These are phyloP conservation scores for Anarrhichthys ocellatus DNA, from an alignment of 2,113 vertebrate genomes.

Conservation along the genomic window DNA sequence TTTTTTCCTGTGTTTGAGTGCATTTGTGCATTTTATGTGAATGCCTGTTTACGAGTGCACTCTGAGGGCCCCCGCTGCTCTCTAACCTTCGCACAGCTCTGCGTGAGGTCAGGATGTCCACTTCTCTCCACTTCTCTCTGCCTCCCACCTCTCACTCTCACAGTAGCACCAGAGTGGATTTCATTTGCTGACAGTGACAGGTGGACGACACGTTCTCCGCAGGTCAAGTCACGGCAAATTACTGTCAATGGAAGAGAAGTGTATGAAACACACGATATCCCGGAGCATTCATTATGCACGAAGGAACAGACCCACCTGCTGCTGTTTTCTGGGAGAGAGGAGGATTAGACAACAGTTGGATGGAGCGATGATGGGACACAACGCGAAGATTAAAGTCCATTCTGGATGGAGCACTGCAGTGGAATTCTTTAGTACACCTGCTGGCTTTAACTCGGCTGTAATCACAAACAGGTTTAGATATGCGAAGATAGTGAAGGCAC, in stretches of 20 bases:
- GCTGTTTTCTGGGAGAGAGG: constrained; percentile 30
- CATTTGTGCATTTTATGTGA: constrained; percentile 7
- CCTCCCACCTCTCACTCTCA: constrained; percentile 25
- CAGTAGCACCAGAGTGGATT: constrained; percentile 26
- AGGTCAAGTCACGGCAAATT: constrained; percentile 51
- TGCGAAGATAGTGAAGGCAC: not conserved
- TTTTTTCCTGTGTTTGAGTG: not conserved
- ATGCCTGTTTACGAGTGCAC: not conserved
- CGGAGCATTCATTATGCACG: constrained; percentile 54
- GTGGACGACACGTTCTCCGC: constrained; percentile 35
- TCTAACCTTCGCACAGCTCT: constrained; percentile 37
- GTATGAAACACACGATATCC: constrained; percentile 31
- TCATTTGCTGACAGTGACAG: constrained; percentile 32
- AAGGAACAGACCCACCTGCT: constrained; percentile 63
- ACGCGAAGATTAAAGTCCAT: constrained; percentile 29
- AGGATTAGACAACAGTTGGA: constrained; percentile 58
- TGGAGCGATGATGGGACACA: constrained; percentile 26
- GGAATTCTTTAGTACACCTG: constrained; percentile 18
- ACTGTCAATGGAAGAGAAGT: constrained; percentile 29
- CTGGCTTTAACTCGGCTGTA: constrained; percentile 22
- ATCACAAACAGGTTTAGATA: constrained; percentile 13
- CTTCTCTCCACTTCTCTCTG: constrained; percentile 20
- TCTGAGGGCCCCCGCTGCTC: constrained; percentile 33
- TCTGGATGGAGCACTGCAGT: not conserved
- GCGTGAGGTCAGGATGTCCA: constrained; percentile 44